Evolutionary conservation across 2,797 vertebrate genomes (phyloP).

Genomic region (Rhincodon typus): DNA sequence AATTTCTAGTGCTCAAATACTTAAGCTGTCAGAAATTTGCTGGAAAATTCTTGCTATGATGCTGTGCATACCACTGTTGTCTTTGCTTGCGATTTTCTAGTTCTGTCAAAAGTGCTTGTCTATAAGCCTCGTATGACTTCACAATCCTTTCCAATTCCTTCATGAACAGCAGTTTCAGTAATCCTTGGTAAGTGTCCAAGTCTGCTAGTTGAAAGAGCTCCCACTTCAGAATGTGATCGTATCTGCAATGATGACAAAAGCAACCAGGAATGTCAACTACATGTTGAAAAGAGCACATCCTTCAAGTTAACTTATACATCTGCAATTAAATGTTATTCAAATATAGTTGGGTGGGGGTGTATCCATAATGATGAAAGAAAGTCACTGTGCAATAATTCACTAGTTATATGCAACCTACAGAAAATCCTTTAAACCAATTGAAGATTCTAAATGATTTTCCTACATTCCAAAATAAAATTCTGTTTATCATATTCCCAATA

Average conservation of each 20-base stretch:
- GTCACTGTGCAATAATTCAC: not conserved
- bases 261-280: not conserved
- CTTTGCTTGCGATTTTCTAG: conserved; percentile 85
- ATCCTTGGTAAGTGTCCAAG: conserved; percentile 96
- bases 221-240: conserved; percentile 98
- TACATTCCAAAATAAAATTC: not conserved
- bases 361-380: not conserved
- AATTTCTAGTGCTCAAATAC: conserved; percentile 33
- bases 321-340: not conserved
- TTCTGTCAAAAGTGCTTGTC: conserved; percentile 83
- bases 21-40: conserved; percentile 39
- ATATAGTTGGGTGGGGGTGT: not conserved
- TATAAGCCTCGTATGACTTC: conserved; percentile 92
- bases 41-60: conserved; percentile 75
- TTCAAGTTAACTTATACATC: not conserved
- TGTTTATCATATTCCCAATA: not conserved
- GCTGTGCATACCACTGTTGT: conserved; percentile 89
- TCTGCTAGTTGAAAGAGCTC: conserved; percentile 97
- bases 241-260: conserved; percentile 57
- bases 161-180: conserved; percentile 98
- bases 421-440: not conserved
- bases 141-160: conserved; percentile 97
- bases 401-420: not conserved
- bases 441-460: not conserved
- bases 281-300: not conserved